Percentiles rank a stretch among this genome's conserved stretches.
Evolutionary conservation across 2,797 vertebrate genomes (phyloP).

Genomic region (Phylloscopus collybita): DNA sequence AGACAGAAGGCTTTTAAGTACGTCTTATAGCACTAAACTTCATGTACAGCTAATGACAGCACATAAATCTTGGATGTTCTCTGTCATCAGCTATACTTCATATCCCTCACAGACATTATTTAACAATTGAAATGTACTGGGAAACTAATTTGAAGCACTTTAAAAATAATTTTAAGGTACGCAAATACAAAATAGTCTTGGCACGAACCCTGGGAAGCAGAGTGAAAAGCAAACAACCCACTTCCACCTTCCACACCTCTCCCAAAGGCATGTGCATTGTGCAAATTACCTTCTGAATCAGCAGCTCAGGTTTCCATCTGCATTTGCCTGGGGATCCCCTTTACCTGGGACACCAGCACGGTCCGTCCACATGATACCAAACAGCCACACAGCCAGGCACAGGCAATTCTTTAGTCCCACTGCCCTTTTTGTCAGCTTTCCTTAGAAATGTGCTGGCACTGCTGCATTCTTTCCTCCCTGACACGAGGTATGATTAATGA

Average conservation of each 20-base stretch:
- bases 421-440: not conserved
- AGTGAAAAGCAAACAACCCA: not conserved
- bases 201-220: not conserved
- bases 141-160: not conserved
- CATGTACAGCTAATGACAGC: not conserved
- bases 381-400: not conserved
- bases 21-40: not conserved
- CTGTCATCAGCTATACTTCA: not conserved
- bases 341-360: not conserved
- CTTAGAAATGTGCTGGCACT: not conserved
- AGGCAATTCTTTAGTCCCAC: not conserved
- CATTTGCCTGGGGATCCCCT: not conserved
- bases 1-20: not conserved
- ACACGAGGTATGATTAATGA: conserved; percentile 3
- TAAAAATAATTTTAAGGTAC: not conserved
- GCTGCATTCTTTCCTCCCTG: not conserved
- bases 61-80: not conserved
- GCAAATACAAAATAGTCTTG: not conserved
- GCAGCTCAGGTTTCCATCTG: not conserved
- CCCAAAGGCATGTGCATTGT: not conserved
- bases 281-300: not conserved
- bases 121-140: not conserved
- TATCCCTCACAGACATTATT: not conserved
- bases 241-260: not conserved
- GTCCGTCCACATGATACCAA: not conserved